Base-by-base conservation (phyloP, 2,888 invertebrate genomes). In the Cotesia congregata region DNA sequence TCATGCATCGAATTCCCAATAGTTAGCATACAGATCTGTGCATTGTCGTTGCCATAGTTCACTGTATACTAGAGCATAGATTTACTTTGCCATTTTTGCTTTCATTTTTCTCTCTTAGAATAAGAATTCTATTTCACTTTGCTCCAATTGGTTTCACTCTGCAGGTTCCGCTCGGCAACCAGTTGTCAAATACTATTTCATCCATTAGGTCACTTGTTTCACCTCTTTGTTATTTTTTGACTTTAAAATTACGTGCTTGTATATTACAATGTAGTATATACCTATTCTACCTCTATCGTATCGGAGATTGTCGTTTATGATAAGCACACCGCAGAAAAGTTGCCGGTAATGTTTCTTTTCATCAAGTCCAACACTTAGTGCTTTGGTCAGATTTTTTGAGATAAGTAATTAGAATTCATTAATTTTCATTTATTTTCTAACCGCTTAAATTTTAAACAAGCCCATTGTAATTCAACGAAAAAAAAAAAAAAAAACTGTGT, bases 141-240 rank as follows among this genome's bases (percentile, higher is more conserved):
- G 7, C 68, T 30, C 70, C 82, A 77, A 85, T 85, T 85, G 75
- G 85, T 82, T 80, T 83, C 85, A 83, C 84, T 72, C 78, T 71
- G 72, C 40, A 73, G 39, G 65, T 62, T 5, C 15, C 4, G 5
- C 30, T 50, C 61, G 76, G 72, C 80, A 80, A 74, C 77, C 65
- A 78, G 80, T 82, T 76, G 71, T 64, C 80, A 80, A 79, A 81
- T 78, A 74, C 71, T 72, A 79, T 73, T 75, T 79, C 62, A 64
- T 68, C 77, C 40, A 74, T 77, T 78, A 67, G 61, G 76, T 83
- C 82, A 82, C 83, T 83, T 83, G 83, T 83, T 83, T 83, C 81
- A 72, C 77, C 72, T 75, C 77, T 74, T 80, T 80, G 83, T 78
- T 79, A 77, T 81, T 81, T 79, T 78, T 72, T 77, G 60, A 65